Conservation (phyloP, 64 coral and sea anemone genomes). For the Pachyseris speciosa region DNA sequence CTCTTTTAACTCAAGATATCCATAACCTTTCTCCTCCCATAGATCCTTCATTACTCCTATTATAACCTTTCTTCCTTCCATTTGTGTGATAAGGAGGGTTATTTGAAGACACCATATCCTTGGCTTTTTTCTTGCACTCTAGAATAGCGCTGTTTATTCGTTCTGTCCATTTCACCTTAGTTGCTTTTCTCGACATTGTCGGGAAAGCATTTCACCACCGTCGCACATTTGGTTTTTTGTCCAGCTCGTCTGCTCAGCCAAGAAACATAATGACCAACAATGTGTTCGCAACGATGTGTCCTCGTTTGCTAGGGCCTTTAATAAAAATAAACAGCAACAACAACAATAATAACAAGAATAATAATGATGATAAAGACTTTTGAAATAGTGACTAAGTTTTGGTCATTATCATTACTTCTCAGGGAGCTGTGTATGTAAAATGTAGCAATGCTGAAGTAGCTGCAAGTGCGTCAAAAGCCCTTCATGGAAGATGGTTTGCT, state of each 20-base stretch:
- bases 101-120: neutral
- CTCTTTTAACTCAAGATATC: conserved; percentile 1
- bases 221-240: no score
- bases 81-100: neutral
- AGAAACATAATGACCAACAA: no score
- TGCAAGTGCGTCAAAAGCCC: conserved; percentile 77
- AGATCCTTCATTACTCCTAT: neutral
- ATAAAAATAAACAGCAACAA: no score
- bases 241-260: no score
- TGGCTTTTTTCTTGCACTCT: neutral
- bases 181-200: no score
- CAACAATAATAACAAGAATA: no score
- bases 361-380: no score
- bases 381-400: no score
- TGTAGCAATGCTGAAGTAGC: conserved; percentile 91
- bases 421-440: conserved; percentile 98
- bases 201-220: no score
- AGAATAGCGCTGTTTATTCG: neutral
- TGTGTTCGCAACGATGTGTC: no score
- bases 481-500: conserved; percentile 98
- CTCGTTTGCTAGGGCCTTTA: no score
- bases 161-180: no score
- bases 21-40: conserved; percentile 1
- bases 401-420: neutral
- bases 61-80: conserved; percentile 1